Base-by-base conservation (phyloP, 2,888 invertebrate genomes). In the Dynastes grantii region DNA sequence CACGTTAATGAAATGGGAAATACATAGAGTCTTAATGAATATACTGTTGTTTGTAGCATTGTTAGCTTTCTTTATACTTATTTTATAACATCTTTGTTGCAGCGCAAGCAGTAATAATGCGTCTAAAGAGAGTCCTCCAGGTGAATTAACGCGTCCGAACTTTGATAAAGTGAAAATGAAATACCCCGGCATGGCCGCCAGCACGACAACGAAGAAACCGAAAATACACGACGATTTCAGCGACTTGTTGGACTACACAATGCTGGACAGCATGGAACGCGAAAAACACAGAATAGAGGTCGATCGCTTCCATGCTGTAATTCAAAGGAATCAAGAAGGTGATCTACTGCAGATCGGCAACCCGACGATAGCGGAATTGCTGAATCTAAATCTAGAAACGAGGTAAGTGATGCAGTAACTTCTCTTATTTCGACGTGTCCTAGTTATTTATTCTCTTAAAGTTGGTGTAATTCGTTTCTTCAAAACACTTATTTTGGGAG, bases 351-450 rank as follows among this genome's bases (percentile, higher is more conserved):
- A 90, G 76, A 89, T 90, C 1, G 91, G 92, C 80, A 95, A 95
- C 87, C 95, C 95, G 0, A 93, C 93, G 2, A 90, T 96, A 79
- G 94, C 92, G 0, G 93, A 94, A 84, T 88, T 95, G 88, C 92
- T 93, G 85, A 92, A 89, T 78, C 86, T 90, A 53, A 92, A 89
- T 78, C 86, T 90, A 53, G 85, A 86, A 81, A 83, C 88, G 64
- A 88, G 89, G 91, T 91, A 84, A 89, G 90, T 80, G 75, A 27
- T 16, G 22, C 55, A 55, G 75, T 78, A 81, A 51, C 29, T 6
- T 67, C 6, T 67, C 27, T 68, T 27, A 16, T 58, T 53, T 51
- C 55, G 13, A 16, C 4, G 0, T 32, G 2, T 63, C 9, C 27
- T 55, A 8, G 8, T 55, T 45, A 45, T 45, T 45, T 45, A 45